Evolutionary conservation across 2,797 vertebrate genomes (phyloP), one percentile per base, ranked within the genome.

Genomic region (Amphiprion clarkii): DNA sequence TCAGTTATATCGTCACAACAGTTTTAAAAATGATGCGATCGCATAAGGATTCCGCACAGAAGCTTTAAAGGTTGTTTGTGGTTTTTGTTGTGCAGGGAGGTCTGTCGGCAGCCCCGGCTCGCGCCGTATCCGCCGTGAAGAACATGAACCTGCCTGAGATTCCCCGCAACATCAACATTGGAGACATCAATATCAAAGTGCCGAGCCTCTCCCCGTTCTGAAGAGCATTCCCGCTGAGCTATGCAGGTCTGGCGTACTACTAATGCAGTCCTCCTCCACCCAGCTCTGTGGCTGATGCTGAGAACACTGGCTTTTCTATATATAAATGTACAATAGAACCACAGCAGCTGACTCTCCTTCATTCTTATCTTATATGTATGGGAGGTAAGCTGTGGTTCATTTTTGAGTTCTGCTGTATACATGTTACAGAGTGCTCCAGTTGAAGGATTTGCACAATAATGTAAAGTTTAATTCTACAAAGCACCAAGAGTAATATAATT

Each of bases 121-220:
- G 97, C 0, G 97, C 98, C 0, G 96, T 99, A 62, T 99, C 97
- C 0, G 98, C 97, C 0, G 96, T 98, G 87, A 99, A 99, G 91
- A 98, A 96, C 90, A 98, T 99, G 95, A 99, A 97, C 81, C 96
- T 99, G 78, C 97, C 97, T 0, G 97, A 99, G 91, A 97, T 99
- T 44, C 97, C 97, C 1, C 95, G 97, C 40, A 98, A 98, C 93
- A 98, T 99, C 94, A 99, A 97, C 94, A 96, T 99, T 0, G 97
- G 97, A 5, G 97, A 98, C 90, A 96, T 98, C 92, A 98, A 96
- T 88, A 98, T 99, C 93, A 99, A 98, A 95, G 97, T 98, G 78
- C 96, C 97, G 79, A 98, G 95, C 88, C 95, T 98, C 76, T 97
- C 96, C 73, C 96, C 96, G 16, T 96, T 97, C 87, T 96, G 89